Percentiles rank a stretch among this genome's conserved stretches.
Conservation (phyloP, 2,888 invertebrate species). For the Drosophila helvetica region DNA sequence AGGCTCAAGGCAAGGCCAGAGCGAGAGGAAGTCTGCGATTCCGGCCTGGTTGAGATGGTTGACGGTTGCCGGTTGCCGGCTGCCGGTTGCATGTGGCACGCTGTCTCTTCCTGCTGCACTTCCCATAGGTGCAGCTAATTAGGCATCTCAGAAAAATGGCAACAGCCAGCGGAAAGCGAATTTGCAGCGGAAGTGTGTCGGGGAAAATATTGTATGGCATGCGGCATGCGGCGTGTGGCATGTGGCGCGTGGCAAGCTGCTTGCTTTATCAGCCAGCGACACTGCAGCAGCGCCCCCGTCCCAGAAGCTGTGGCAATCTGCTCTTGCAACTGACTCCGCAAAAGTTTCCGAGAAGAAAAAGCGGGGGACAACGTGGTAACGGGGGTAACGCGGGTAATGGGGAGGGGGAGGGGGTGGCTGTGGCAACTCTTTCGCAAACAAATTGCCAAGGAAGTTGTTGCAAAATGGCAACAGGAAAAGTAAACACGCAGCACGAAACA, state of each 20-base stretch:
- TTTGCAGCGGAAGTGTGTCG: conserved; percentile 28
- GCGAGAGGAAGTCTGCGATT: conserved; percentile 10
- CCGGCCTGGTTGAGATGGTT: conserved; percentile 8
- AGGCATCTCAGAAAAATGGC: not conserved
- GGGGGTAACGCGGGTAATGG: no score
- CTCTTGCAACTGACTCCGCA: conserved; percentile 37
- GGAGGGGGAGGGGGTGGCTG: not conserved
- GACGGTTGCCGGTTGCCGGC: conserved; percentile 1
- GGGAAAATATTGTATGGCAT: conserved; percentile 45
- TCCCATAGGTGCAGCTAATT: conserved; percentile 41
- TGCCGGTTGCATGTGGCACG: not conserved
- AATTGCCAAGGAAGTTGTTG: conserved; percentile 71
- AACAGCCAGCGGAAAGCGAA: conserved; percentile 23
- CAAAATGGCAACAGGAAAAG: conserved; percentile 67
- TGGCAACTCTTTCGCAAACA: conserved; percentile 72
- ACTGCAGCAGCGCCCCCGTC: conserved; percentile 36
- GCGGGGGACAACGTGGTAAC: not conserved
- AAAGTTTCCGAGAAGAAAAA: conserved; percentile 45
- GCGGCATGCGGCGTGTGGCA: conserved; percentile 44
- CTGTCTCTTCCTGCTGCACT: conserved; percentile 36
- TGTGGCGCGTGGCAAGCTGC: conserved; percentile 58
- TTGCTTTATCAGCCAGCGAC: conserved; percentile 57
- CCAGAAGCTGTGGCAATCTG: conserved; percentile 29
- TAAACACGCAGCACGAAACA: conserved; percentile 51
- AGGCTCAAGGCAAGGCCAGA: conserved; percentile 7